phyloP scores from a whole-genome alignment of 2,888 invertebrate genomes.

The Lymantria monacha region DNA sequence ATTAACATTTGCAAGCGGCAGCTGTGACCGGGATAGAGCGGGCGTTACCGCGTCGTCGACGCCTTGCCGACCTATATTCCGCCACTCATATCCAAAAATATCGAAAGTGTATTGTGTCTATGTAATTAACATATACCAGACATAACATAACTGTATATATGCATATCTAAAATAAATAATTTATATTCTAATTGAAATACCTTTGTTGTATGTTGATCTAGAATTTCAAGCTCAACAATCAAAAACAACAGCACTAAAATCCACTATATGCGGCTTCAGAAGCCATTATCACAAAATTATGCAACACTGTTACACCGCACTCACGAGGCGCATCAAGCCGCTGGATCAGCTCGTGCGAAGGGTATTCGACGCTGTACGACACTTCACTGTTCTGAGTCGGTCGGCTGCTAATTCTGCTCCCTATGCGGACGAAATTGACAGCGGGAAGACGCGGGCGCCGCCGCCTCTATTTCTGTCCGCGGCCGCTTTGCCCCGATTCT shows the following conservation, averaged over 20 bases:
- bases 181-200: neutral
- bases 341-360: slow-evolving; percentile 20
- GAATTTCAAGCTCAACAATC: slow-evolving; percentile 3
- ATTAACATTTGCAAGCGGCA: slow-evolving; percentile 55
- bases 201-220: slow-evolving; percentile 6
- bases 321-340: slow-evolving; percentile 39
- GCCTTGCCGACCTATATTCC: slow-evolving; percentile 73
- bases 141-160: neutral
- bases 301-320: slow-evolving; percentile 56
- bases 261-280: slow-evolving; percentile 35
- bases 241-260: slow-evolving; percentile 13
- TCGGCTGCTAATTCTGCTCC: slow-evolving; percentile 67
- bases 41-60: slow-evolving; percentile 69
- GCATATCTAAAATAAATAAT: neutral
- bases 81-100: slow-evolving; percentile 76
- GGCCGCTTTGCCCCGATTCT: slow-evolving; percentile 81
- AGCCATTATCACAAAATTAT: slow-evolving; percentile 44
- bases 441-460: slow-evolving; percentile 70
- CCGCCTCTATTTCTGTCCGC: slow-evolving; percentile 76
- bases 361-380: slow-evolving; percentile 19
- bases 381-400: slow-evolving; percentile 26
- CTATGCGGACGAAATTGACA: slow-evolving; percentile 79
- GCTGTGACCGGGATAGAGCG: slow-evolving; percentile 77
- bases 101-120: slow-evolving; percentile 55
- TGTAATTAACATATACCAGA: slow-evolving; percentile 23